phyloP scores from a whole-genome alignment of 2,888 invertebrate species.

The Pyrochroa serraticornis region DNA sequence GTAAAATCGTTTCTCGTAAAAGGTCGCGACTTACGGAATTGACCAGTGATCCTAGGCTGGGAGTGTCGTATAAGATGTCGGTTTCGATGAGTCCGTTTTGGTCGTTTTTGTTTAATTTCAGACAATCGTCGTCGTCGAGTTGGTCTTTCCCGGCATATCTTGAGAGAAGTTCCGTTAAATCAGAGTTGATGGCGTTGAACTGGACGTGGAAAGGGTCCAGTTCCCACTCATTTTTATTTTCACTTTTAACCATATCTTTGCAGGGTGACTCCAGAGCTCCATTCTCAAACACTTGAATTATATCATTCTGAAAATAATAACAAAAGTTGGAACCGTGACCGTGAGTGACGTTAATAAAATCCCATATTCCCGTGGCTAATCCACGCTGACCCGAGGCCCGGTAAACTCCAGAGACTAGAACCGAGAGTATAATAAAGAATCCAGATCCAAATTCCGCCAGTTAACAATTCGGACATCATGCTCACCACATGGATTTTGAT shows the following conservation, averaged over 20 bases:
- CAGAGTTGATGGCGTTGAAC: conserved; percentile 45
- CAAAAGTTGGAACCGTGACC: conserved; percentile 33
- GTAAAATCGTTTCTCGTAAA: no score
- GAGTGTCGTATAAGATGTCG: neutral
- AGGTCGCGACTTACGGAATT: conserved; percentile 7
- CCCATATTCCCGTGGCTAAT: conserved; percentile 55
- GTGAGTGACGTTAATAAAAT: conserved; percentile 45
- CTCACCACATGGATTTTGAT: conserved; percentile 32
- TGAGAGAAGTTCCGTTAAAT: conserved; percentile 43
- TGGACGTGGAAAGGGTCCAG: conserved; percentile 40
- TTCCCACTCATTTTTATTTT: conserved; percentile 35
- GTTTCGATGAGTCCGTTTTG: neutral
- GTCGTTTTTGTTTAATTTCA: neutral
- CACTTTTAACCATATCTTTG: conserved; percentile 21
- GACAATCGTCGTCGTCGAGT: conserved; percentile 3
- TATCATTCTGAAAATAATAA: conserved; percentile 46
- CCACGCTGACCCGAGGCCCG: conserved; percentile 46
- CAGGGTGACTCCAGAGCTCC: conserved; percentile 30
- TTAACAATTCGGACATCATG: conserved; percentile 31
- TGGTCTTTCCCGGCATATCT: conserved; percentile 27
- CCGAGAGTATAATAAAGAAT: conserved; percentile 40
- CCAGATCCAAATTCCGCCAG: conserved; percentile 17
- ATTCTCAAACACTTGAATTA: conserved; percentile 45
- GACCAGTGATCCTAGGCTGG: conserved; percentile 7
- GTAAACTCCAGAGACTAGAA: conserved; percentile 51